phyloP scores from a whole-genome alignment of 2,113 vertebrate genomes.

The Dunckerocampus dactyliophorus region DNA sequence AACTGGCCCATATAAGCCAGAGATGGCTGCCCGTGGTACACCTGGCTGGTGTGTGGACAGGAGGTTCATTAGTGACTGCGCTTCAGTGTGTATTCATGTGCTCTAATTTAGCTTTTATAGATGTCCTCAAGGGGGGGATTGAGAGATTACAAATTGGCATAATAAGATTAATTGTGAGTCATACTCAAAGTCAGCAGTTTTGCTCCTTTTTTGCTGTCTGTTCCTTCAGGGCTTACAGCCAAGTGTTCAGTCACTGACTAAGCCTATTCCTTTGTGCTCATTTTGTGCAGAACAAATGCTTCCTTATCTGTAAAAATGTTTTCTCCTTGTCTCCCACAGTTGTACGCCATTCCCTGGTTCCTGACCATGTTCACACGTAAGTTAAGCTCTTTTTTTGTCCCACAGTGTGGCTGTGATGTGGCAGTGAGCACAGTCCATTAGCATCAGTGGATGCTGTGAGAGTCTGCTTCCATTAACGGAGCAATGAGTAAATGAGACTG shows the following conservation, averaged over 20 bases:
- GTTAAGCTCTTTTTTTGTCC: conserved; percentile 51
- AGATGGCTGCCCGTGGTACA: background rate
- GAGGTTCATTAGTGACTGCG: conserved; percentile 27
- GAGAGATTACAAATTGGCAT: conserved; percentile 22
- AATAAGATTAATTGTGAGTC: conserved; percentile 45
- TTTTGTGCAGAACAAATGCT: conserved; percentile 9
- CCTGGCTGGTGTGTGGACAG: conserved; percentile 42
- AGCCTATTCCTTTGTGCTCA: conserved; percentile 19
- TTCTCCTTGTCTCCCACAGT: conserved; percentile 64
- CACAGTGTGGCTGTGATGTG: conserved; percentile 6
- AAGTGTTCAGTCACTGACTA: conserved; percentile 2
- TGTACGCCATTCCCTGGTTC: conserved; percentile 98
- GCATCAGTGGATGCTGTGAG: conserved; percentile 15
- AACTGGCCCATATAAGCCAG: conserved; percentile 42
- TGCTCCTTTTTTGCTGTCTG: conserved; percentile 26
- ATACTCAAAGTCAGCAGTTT: conserved; percentile 43
- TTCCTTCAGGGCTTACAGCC: conserved; percentile 18
- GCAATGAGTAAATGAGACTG: conserved; percentile 24
- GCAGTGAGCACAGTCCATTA: conserved; percentile 12
- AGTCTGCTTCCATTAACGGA: conserved; percentile 23
- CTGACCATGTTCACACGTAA: conserved; percentile 99
- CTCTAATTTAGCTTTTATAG: conserved; percentile 33
- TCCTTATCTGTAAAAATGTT: conserved; percentile 13
- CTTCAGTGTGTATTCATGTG: background rate
- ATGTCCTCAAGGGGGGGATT: conserved; percentile 14